A percentile compares a stretch with the other conserved stretches of the same genome.
Conservation (phyloP, 1,140 invertebrate genomes). For the Panagrolaimus sp. region DNA sequence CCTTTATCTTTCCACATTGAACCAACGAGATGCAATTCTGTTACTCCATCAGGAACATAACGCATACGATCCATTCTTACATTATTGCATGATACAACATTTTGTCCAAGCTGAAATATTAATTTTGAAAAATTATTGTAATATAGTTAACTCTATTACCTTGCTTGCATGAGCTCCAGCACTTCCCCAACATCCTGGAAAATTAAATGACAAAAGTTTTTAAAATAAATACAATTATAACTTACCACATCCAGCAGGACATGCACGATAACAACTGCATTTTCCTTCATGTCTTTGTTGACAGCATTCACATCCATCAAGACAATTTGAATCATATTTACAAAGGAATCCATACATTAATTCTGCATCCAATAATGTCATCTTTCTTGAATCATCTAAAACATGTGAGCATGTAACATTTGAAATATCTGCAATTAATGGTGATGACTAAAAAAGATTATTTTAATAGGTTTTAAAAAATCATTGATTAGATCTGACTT, state of each 20-base stretch:
- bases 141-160: neutral
- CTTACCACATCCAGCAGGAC: conserved; percentile 17
- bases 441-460: conserved; percentile 11
- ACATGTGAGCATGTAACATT: conserved; percentile 14
- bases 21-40: conserved; percentile 4
- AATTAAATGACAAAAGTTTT: too few relatives aligned
- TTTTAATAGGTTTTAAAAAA: too few relatives aligned
- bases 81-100: conserved; percentile 13
- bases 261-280: conserved; percentile 8
- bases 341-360: neutral
- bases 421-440: conserved; percentile 12
- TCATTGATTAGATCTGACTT: neutral
- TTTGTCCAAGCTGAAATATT: conserved; percentile 13
- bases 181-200: conserved; percentile 12
- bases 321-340: conserved; percentile 17
- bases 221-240: too few relatives aligned
- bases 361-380: neutral
- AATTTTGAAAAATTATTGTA: neutral
- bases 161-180: neutral
- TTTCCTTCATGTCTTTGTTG: neutral
- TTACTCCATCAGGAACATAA: conserved; percentile 7
- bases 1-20: conserved; percentile 14
- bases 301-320: conserved; percentile 19
- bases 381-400: neutral
- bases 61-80: conserved; percentile 11